Evolutionary conservation across 2,113 vertebrate genomes (phyloP).

Genomic region (Elachura formosa): DNA sequence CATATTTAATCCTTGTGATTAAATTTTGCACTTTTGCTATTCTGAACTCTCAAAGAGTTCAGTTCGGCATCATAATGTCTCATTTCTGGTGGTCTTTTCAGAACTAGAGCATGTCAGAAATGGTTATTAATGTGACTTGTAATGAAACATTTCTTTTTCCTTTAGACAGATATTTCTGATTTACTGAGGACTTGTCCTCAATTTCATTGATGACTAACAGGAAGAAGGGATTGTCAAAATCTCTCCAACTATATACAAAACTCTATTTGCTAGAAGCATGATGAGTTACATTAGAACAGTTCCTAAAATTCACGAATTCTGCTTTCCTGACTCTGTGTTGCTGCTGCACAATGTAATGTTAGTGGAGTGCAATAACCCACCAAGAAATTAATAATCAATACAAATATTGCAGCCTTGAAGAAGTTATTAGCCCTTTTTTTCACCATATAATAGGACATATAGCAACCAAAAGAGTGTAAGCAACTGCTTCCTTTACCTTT

Average conservation of each 20-base stretch:
- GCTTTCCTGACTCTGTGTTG: neutral
- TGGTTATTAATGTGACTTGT: neutral
- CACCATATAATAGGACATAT: neutral
- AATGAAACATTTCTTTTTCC: neutral
- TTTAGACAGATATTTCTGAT: neutral
- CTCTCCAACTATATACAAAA: neutral
- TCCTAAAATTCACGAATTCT: neutral
- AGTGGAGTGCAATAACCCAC: neutral
- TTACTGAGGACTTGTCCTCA: neutral
- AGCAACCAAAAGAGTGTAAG: neutral
- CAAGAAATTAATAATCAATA: neutral
- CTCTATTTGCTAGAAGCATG: neutral
- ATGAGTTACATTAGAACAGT: neutral
- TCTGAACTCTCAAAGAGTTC: neutral
- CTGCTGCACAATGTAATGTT: neutral
- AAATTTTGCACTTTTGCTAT: neutral
- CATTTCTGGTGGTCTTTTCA: neutral
- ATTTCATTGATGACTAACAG: neutral
- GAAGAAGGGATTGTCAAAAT: neutral
- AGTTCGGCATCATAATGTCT: neutral
- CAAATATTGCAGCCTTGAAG: neutral
- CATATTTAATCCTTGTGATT: neutral
- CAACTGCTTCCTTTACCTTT: neutral
- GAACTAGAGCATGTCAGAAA: neutral
- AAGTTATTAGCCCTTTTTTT: neutral